Evolutionary conservation across 2,888 invertebrate species (phyloP).

Genomic region (Congeria kusceri): DNA sequence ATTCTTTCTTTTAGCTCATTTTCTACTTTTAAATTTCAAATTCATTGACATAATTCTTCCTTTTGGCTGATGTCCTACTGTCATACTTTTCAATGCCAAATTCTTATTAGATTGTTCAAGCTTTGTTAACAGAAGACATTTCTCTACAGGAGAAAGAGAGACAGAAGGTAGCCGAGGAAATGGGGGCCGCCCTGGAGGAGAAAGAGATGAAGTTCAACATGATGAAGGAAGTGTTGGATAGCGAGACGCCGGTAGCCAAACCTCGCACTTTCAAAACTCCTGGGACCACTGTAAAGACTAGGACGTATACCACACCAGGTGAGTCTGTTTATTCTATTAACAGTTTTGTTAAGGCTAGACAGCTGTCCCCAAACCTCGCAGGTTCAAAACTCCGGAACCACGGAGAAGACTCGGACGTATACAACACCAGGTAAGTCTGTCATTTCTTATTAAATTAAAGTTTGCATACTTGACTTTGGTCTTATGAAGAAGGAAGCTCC

Average conservation of each 20-base stretch:
- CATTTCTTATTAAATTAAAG: too few relatives aligned
- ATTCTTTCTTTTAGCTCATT: too few relatives aligned
- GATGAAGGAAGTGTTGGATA: slow-evolving; percentile 81
- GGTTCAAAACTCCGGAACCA: not conserved
- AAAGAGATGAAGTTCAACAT: slow-evolving; percentile 82
- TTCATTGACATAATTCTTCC: too few relatives aligned
- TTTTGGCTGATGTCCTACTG: too few relatives aligned
- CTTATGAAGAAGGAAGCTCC: too few relatives aligned
- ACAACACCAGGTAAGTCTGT: not conserved
- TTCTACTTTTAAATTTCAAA: too few relatives aligned
- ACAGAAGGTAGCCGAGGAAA: slow-evolving; percentile 77
- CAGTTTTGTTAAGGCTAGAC: not conserved
- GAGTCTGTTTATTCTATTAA: too few relatives aligned
- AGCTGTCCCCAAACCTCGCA: not conserved
- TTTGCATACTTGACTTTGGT: too few relatives aligned
- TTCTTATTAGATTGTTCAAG: too few relatives aligned
- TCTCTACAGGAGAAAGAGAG: slow-evolving; percentile 78
- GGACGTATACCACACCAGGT: slow-evolving; percentile 70
- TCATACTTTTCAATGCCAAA: too few relatives aligned
- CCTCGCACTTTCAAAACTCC: slow-evolving; percentile 70
- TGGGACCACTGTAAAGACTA: slow-evolving; percentile 29
- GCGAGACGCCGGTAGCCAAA: slow-evolving; percentile 69
- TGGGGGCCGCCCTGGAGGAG: slow-evolving; percentile 74
- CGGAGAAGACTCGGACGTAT: not conserved
- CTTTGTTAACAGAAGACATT: too few relatives aligned